Conservation (phyloP, 1,140 invertebrate genomes). For the Pogonomyrmex californicus region DNA sequence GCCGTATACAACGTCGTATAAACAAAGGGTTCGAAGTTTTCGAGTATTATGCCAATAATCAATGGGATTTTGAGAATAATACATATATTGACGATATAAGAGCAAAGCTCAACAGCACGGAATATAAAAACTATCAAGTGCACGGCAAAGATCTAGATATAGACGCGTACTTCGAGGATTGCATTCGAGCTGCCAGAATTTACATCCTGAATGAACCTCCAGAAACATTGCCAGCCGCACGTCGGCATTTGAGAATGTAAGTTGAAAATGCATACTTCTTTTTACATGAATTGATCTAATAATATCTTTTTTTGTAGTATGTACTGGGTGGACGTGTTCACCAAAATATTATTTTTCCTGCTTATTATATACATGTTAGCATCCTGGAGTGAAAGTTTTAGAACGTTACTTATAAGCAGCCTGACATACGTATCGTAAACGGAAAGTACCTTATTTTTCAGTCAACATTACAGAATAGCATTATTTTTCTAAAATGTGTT, state of each 20-base stretch:
- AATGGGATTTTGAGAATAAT: conserved; percentile 94
- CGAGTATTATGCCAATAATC: conserved; percentile 95
- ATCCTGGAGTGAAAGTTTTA: conserved; percentile 82
- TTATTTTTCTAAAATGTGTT: background rate
- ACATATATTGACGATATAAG: conserved; percentile 87
- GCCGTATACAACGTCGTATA: conserved; percentile 92
- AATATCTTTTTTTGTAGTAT: conserved; percentile 86
- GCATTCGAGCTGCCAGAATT: conserved; percentile 91
- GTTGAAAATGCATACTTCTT: conserved; percentile 65
- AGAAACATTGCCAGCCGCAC: conserved; percentile 91
- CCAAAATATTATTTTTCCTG: conserved; percentile 85
- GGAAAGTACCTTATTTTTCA: background rate
- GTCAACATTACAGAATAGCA: background rate
- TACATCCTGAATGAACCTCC: conserved; percentile 95
- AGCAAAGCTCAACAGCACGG: conserved; percentile 89
- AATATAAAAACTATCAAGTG: conserved; percentile 90
- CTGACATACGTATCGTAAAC: conserved; percentile 60
- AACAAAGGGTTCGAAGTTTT: conserved; percentile 94
- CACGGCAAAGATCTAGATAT: conserved; percentile 92
- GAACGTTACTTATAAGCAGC: conserved; percentile 73
- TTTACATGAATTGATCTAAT: conserved; percentile 2
- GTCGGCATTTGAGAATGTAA: conserved; percentile 93
- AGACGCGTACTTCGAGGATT: conserved; percentile 91
- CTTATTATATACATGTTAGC: conserved; percentile 83
- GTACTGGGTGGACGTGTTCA: conserved; percentile 88